Conservation (phyloP, 1,140 invertebrate genomes). For the Leptopilina clavipes region DNA sequence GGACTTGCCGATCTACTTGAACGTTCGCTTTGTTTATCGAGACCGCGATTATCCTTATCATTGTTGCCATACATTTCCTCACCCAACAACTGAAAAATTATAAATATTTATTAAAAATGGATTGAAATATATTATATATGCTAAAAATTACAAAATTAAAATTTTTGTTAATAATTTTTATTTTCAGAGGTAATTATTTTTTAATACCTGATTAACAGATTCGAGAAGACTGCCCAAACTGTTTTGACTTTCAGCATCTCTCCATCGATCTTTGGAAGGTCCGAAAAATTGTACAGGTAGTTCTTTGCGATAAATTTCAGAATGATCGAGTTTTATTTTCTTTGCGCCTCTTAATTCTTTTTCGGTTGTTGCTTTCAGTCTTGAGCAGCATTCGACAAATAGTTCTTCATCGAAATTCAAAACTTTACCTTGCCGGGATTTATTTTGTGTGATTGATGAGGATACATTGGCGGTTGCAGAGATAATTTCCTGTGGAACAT, state of each 20-base stretch:
- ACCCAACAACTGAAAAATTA: conserved; percentile 67
- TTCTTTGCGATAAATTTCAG: conserved; percentile 63
- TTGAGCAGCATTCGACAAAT: conserved; percentile 72
- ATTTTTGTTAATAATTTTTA: not conserved
- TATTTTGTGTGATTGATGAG: conserved; percentile 43
- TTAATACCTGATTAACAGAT: not conserved
- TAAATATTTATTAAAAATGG: conserved; percentile 31
- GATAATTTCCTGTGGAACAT: conserved; percentile 61
- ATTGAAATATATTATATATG: too few species aligned
- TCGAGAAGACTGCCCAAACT: conserved; percentile 32
- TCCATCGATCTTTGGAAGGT: conserved; percentile 63
- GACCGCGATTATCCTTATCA: conserved; percentile 56
- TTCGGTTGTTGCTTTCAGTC: conserved; percentile 70
- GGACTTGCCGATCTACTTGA: conserved; percentile 66
- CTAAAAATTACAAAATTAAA: not conserved
- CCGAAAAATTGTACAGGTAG: conserved; percentile 60
- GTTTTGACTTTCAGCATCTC: conserved; percentile 36
- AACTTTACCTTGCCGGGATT: conserved; percentile 67
- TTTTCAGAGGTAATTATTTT: not conserved
- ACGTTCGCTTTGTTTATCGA: conserved; percentile 53
- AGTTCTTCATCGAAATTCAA: conserved; percentile 71
- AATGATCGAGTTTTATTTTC: conserved; percentile 72
- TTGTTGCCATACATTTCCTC: conserved; percentile 69
- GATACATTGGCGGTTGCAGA: conserved; percentile 32
- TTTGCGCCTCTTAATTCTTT: conserved; percentile 71